These are phyloP conservation scores for Caradrina clavipalpis DNA, from an alignment of 2,888 invertebrate species.

Conservation along the genomic window DNA sequence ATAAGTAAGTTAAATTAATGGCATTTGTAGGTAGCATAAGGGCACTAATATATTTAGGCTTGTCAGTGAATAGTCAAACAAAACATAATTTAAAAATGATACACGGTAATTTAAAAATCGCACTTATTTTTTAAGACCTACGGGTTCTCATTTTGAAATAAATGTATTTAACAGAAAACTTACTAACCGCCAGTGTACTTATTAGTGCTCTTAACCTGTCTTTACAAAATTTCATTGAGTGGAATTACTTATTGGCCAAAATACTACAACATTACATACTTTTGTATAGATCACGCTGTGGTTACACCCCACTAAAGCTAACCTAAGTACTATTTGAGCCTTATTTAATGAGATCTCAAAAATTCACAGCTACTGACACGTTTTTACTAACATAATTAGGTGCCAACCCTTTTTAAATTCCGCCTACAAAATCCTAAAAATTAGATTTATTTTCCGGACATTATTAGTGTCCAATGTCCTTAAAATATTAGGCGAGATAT, in stretches of 20 bases:
- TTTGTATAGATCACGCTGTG: neutral
- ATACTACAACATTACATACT: neutral
- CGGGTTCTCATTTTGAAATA: no score
- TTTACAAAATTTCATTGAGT: no score
- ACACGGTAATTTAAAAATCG: no score
- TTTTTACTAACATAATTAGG: neutral
- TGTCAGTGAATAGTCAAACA: no score
- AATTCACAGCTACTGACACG: neutral
- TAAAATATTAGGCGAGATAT: constrained; percentile 40
- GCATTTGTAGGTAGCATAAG: no score
- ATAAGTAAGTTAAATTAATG: no score
- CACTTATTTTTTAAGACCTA: no score
- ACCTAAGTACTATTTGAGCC: neutral
- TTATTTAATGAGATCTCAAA: constrained; percentile 4
- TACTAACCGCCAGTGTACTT: no score
- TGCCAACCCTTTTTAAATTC: constrained; percentile 17
- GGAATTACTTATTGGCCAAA: neutral
- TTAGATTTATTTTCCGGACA: constrained; percentile 26
- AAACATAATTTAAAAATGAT: no score
- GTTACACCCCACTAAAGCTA: neutral
- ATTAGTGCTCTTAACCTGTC: no score
- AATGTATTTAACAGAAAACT: no score
- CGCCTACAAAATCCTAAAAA: constrained; percentile 10
- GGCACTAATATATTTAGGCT: no score
- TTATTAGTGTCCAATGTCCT: constrained; percentile 25